These are phyloP conservation scores for Carpatolechia fugitivella DNA, from an alignment of 2,888 invertebrate genomes.

Conservation along the genomic window DNA sequence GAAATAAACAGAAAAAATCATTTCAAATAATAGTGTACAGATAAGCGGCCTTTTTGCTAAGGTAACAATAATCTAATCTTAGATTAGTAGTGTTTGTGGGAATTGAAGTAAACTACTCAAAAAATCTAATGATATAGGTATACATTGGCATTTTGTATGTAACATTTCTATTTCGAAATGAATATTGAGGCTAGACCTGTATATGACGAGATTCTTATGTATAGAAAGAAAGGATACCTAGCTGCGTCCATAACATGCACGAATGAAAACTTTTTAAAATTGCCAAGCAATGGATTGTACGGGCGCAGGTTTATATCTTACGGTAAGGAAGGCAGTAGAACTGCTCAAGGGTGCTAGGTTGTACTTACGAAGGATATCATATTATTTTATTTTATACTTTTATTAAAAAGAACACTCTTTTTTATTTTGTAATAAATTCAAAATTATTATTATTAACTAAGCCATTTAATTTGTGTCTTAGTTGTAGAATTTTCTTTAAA, in stretches of 20 bases:
- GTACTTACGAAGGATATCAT: conserved; percentile 74
- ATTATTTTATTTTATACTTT: conserved; percentile 41
- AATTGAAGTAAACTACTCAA: too few species aligned
- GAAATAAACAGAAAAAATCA: too few species aligned
- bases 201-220: neutral
- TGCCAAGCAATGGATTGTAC: conserved; percentile 40
- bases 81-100: too few species aligned
- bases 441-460: conserved; percentile 21
- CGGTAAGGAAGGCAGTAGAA: conserved; percentile 60
- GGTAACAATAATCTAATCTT: too few species aligned
- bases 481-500: conserved; percentile 42
- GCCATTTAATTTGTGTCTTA: conserved; percentile 32
- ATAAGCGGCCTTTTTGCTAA: too few species aligned
- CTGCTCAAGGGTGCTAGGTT: conserved; percentile 67
- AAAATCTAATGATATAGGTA: neutral
- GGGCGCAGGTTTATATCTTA: conserved; percentile 44
- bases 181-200: conserved; percentile 9
- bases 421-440: conserved; percentile 22
- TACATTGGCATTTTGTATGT: neutral
- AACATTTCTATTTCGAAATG: conserved; percentile 1
- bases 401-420: too few species aligned
- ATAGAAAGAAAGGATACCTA: neutral
- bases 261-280: conserved; percentile 4
- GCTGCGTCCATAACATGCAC: neutral
- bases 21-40: too few species aligned